Conservation (phyloP, 2,888 invertebrate species). For the Melipona beecheii region DNA sequence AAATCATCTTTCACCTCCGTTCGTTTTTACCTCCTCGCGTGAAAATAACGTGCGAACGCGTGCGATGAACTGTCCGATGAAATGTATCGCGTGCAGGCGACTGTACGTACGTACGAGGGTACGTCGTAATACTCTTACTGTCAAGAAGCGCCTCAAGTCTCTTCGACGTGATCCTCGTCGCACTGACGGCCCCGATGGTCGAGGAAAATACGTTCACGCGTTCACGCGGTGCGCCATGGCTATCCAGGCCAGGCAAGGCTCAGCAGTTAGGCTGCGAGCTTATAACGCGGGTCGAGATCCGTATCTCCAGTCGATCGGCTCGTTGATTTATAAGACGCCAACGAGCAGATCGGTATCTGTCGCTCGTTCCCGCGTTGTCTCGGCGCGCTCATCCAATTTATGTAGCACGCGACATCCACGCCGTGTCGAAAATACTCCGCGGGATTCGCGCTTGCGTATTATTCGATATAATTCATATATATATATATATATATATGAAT, state of each 20-base stretch:
- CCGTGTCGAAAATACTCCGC: conserved; percentile 47
- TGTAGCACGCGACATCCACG: conserved; percentile 77
- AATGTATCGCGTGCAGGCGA: conserved; percentile 49
- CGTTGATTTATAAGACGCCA: conserved; percentile 74
- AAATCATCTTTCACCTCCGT: background rate
- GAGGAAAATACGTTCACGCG: conserved; percentile 33
- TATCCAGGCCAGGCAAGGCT: conserved; percentile 24
- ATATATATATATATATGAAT: too few species aligned
- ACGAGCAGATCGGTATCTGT: conserved; percentile 72
- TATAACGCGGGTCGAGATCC: conserved; percentile 56
- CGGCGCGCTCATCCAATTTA: conserved; percentile 74
- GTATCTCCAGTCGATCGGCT: conserved; percentile 66
- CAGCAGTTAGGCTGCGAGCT: conserved; percentile 34
- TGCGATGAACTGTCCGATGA: conserved; percentile 9
- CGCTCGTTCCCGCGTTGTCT: conserved; percentile 69
- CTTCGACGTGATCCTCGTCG: conserved; percentile 29
- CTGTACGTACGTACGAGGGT: conserved; percentile 12
- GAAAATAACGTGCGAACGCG: conserved; percentile 42
- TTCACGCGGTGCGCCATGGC: conserved; percentile 44
- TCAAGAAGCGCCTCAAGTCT: background rate
- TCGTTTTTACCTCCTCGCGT: conserved; percentile 38
- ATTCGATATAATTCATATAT: background rate
- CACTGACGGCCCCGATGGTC: background rate
- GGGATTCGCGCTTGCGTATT: background rate
- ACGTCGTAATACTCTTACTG: conserved; percentile 37